phyloP scores from a whole-genome alignment of 2,113 vertebrate species.

The Istiophorus platypterus region DNA sequence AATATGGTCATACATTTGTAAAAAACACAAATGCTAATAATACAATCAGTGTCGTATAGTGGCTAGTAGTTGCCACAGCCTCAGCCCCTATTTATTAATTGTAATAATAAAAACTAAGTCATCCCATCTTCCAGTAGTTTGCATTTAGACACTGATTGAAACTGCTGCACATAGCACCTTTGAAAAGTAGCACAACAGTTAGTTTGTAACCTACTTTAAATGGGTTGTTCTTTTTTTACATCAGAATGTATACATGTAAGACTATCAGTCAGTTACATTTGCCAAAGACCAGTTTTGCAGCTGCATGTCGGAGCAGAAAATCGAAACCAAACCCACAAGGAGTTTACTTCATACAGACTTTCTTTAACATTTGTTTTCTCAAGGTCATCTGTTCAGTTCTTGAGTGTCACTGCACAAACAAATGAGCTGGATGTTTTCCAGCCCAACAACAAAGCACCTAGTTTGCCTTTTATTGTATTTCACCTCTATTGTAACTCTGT shows the following conservation, averaged over 20 bases:
- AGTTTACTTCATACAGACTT: constrained; percentile 22
- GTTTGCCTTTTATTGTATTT: constrained; percentile 64
- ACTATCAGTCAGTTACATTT: constrained; percentile 59
- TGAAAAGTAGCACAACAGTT: constrained; percentile 52
- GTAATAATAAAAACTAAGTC: background rate
- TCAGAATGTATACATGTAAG: constrained; percentile 57
- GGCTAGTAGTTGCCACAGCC: background rate
- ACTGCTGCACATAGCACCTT: constrained; percentile 53
- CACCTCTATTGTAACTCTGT: constrained; percentile 19
- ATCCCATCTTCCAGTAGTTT: background rate
- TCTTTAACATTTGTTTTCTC: constrained; percentile 15
- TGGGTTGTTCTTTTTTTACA: constrained; percentile 39
- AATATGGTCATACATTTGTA: constrained; percentile 5
- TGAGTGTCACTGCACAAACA: constrained; percentile 12
- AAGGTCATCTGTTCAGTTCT: constrained; percentile 21
- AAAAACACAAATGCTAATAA: background rate
- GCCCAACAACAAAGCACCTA: constrained; percentile 55
- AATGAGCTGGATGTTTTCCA: constrained; percentile 16
- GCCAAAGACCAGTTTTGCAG: constrained; percentile 72
- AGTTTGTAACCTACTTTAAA: constrained; percentile 56
- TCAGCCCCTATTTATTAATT: constrained; percentile 1
- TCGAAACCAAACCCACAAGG: constrained; percentile 15
- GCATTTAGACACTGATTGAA: constrained; percentile 19
- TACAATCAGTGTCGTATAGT: background rate
- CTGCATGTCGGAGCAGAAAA: constrained; percentile 22